Conservation (phyloP, 2,797 vertebrate genomes). For the Varecia variegata region DNA sequence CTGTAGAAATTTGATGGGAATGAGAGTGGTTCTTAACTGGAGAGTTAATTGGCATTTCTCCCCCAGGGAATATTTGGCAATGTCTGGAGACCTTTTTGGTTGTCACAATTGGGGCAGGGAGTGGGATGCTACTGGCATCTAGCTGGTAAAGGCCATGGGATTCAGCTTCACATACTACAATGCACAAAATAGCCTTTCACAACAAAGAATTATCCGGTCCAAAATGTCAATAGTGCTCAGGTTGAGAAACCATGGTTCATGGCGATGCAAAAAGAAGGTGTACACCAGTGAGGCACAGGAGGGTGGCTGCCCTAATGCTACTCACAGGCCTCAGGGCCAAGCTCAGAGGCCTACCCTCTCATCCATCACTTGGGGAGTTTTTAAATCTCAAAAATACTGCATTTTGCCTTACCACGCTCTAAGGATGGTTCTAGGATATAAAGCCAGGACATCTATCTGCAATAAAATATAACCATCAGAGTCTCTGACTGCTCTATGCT, state of each 20-base stretch:
- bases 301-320: background rate
- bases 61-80: background rate
- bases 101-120: background rate
- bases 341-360: background rate
- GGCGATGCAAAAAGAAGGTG: background rate
- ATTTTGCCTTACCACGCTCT: background rate
- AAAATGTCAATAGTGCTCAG: background rate
- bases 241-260: background rate
- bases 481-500: background rate
- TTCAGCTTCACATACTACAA: background rate
- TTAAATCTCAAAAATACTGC: background rate
- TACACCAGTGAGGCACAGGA: background rate
- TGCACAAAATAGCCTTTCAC: background rate
- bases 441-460: background rate
- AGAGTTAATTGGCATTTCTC: too few species aligned
- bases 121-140: background rate
- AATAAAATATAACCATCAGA: background rate
- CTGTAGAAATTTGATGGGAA: background rate
- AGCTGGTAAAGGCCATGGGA: background rate
- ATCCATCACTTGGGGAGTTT: background rate
- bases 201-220: background rate
- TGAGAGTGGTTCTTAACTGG: background rate
- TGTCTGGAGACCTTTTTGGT: background rate
- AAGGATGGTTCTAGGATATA: background rate
- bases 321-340: background rate